Base-by-base conservation (phyloP, 2,797 vertebrate genomes). In the Alcedo atthis region DNA sequence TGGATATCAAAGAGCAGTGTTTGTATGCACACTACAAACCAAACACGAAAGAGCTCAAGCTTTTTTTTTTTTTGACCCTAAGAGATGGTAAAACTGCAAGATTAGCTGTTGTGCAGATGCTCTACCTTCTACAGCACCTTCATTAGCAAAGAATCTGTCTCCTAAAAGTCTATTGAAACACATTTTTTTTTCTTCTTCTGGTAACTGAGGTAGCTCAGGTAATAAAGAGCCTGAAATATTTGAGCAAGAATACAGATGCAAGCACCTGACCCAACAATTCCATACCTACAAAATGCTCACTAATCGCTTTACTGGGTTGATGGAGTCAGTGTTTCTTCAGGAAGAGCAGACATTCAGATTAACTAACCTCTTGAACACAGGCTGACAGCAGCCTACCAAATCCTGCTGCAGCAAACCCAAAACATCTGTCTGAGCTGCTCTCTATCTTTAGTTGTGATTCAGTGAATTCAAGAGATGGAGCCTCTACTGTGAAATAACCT, bases 1-100 rank as follows among this genome's bases (percentile, higher is more conserved):
- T 16, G 45, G 63, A 53, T 87, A 95, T 88, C 89, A 81, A 91
- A 92, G 89, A 79, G n/a, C 75, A 77, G 19, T 6, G 37, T 61
- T 54, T 32, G 62, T 19, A 59, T 42, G 58, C 62, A 16, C 0
- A 0, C 59, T 76, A 76, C 67, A 73, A 80, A 83, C 28, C 63
- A 67, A 76, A 81, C 24, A 58, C 51, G 26, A 21, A 28, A 51
- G 70, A 67, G 17, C 26, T 54, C 30, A 62, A 81, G 77, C 15
- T 33, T 66, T 30, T 28, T 75, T 71, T 73, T 37, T 25, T 71
- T 74, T 57, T 74, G 71, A 21, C 43, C 19, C 30, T 49, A 43
- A 30, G 5, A 78, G 46, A 15, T 26, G 11, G 5, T 28, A 19
- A 19, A 67, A 30, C 42, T 74, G 53, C 55, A 63, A 46, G 61